Conservation (phyloP, 2,113 vertebrate genomes). For the Pseudorhombus dupliciocellatus region DNA sequence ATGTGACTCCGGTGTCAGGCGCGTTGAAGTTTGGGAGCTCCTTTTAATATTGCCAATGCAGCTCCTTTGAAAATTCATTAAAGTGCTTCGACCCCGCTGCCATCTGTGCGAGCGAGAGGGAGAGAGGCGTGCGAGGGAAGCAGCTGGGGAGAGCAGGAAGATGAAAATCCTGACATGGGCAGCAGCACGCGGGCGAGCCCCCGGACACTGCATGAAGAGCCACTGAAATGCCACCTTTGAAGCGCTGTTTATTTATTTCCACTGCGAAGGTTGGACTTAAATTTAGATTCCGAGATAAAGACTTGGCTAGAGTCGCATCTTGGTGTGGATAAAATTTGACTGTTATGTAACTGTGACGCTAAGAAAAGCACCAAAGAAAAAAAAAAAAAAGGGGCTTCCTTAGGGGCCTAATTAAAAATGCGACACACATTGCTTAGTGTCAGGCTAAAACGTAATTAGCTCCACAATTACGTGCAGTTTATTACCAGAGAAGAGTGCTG, state of each 20-base stretch:
- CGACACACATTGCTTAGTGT: constrained; percentile 46
- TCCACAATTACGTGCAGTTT: constrained; percentile 47
- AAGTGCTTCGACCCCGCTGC: constrained; percentile 73
- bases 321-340: constrained; percentile 26
- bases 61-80: constrained; percentile 81
- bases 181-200: constrained; percentile 39
- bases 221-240: constrained; percentile 61
- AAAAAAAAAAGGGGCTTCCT: constrained; percentile 22
- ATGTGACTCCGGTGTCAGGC: constrained; percentile 54
- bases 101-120: constrained; percentile 69
- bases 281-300: constrained; percentile 45
- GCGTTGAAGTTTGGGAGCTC: constrained; percentile 68
- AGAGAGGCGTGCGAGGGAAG: constrained; percentile 38
- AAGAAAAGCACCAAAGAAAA: constrained; percentile 3
- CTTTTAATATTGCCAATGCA: constrained; percentile 77
- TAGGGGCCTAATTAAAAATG: constrained; percentile 64
- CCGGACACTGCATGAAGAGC: constrained; percentile 51
- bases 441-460: constrained; percentile 55
- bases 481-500: constrained; percentile 25
- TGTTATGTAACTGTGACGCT: constrained; percentile 10
- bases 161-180: constrained; percentile 74
- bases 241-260: constrained; percentile 64
- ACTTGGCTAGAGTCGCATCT: constrained; percentile 17
- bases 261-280: constrained; percentile 53
- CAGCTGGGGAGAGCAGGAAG: constrained; percentile 64